Percentiles rank a stretch among this genome's conserved stretches.
phyloP scores from a whole-genome alignment of 2,113 vertebrate species.

The Prunella fulvescens region DNA sequence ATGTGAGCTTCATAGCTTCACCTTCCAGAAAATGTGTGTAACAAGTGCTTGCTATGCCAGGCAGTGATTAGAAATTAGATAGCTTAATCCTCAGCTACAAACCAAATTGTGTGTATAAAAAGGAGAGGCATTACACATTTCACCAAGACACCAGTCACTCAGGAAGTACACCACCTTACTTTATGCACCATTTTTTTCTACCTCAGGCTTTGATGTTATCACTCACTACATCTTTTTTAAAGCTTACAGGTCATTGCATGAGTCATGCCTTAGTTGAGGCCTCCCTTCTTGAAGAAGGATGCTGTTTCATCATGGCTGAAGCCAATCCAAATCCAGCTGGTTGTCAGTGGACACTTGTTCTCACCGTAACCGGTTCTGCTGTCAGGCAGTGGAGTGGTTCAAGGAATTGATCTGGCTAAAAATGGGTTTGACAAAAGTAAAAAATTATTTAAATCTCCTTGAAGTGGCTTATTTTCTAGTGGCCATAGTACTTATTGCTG shows the following conservation, averaged over 20 bases:
- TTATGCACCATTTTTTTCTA: background rate
- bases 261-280: background rate
- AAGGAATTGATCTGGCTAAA: background rate
- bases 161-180: background rate
- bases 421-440: background rate
- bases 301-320: background rate
- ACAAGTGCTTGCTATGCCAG: background rate
- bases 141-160: fast-evolving
- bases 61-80: background rate
- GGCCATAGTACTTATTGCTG: background rate
- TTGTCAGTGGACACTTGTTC: fast-evolving
- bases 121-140: fast-evolving
- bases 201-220: background rate
- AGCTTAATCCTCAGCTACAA: background rate
- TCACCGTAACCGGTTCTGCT: background rate
- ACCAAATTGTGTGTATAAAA: background rate
- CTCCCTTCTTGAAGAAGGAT: background rate
- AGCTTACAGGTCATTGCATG: background rate
- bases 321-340: background rate
- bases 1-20: background rate
- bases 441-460: background rate
- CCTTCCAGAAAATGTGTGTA: background rate
- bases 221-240: background rate
- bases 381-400: background rate
- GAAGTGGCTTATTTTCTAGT: background rate